A percentile compares a stretch with the other conserved stretches of the same genome.
Conservation (phyloP, 2,888 invertebrate species). For the Calameuta filiformis region DNA sequence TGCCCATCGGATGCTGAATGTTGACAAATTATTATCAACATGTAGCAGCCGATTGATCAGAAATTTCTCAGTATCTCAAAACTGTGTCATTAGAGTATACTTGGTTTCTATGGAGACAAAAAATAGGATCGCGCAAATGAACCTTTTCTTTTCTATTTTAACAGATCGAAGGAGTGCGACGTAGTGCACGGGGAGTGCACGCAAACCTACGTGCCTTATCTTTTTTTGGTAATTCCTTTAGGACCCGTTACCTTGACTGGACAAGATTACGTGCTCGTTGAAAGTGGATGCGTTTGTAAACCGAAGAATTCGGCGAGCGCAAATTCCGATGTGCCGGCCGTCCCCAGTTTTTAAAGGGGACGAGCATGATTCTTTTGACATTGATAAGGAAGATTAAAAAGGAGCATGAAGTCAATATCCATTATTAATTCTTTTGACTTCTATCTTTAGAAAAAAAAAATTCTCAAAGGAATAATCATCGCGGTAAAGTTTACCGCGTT, state of each 20-base stretch:
- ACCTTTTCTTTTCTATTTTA: too few species aligned
- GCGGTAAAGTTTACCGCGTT: too few species aligned
- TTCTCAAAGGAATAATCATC: too few species aligned
- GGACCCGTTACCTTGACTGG: constrained; percentile 92
- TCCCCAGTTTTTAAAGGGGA: constrained; percentile 54
- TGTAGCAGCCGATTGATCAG: too few species aligned
- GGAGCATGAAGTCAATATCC: too few species aligned
- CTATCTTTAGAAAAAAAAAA: too few species aligned
- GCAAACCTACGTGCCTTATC: constrained; percentile 91
- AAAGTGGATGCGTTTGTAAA: constrained; percentile 92
- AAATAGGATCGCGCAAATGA: too few species aligned
- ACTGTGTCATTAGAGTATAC: too few species aligned
- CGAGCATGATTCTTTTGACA: not conserved
- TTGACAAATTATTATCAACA: too few species aligned
- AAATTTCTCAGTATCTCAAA: too few species aligned
- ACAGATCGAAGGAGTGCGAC: constrained; percentile 88
- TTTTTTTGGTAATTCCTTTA: constrained; percentile 90
- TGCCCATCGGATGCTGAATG: not conserved
- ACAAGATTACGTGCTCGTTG: constrained; percentile 94
- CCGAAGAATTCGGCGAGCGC: constrained; percentile 68
- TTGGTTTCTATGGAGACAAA: too few species aligned
- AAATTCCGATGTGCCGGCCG: constrained; percentile 44
- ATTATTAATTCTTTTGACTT: too few species aligned
- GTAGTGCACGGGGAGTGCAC: constrained; percentile 90
- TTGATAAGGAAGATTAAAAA: not conserved